Evolutionary conservation across 2,888 invertebrate genomes (phyloP), one percentile per base, ranked within the genome.

Genomic region (Tortrix viridana): DNA sequence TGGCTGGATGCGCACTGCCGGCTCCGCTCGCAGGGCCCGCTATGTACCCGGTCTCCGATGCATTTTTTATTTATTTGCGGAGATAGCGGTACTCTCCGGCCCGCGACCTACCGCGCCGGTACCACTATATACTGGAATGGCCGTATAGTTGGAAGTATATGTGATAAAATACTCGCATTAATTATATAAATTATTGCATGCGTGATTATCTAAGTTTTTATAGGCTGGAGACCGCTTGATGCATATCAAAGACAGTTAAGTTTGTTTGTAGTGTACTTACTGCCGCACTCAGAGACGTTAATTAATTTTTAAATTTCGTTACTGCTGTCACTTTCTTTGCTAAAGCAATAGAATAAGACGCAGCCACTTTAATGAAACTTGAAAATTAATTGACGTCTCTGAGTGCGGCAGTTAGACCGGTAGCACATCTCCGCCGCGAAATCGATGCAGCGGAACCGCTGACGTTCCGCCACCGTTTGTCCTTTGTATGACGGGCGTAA

Each of bases 11-110:
- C 77, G 76, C 74, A 90, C 91, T 90, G 88, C 72, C 75, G 75
- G 68, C 73, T 72, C 74, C 76, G 77, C 74, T 74, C 74, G 77
- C 79, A 73, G 79, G 77, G 74, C 74, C 86, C 84, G 85, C 88
- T 88, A 82, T 90, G 89, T 87, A 81, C 73, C 82, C 84, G 73
- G 77, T 85, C 87, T 76, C 82, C 79, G 80, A 72, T 87, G 89
- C 89, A 89, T 89, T 90, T 90, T 88, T 90, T 91, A 91, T 91
- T 89, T 91, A 90, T 89, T 89, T 78, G 82, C 85, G 72, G 80
- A 88, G 85, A 90, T 91, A 92, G 92, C 92, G 91, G 91, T 91
- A 90, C 84, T 75, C 75, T 77, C 76, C 77, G 81, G 78, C 68
- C 72, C 74, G 71, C 74, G 74, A 75, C 74, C 53, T 59, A 61